Percentiles rank a stretch among this genome's conserved stretches.
These are phyloP conservation scores for Callipepla squamata DNA, from an alignment of 2,113 vertebrate genomes.

Conservation along the genomic window DNA sequence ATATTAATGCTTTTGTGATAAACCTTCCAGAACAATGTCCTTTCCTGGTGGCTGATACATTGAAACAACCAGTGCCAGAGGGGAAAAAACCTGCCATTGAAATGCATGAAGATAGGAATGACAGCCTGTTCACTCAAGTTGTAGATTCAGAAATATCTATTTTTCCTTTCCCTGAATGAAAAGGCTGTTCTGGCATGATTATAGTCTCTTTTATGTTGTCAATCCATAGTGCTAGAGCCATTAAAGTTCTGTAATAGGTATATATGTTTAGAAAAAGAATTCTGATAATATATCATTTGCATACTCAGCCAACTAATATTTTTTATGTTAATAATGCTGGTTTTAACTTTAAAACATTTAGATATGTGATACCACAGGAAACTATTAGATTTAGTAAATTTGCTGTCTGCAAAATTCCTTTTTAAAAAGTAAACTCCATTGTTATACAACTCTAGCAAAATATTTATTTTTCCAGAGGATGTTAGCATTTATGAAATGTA, in stretches of 20 bases:
- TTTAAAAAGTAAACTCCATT: slow-evolving; percentile 2
- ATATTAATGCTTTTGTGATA: slow-evolving; percentile 50
- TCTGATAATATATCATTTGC: not conserved
- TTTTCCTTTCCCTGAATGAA: slow-evolving; percentile 50
- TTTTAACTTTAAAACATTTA: not conserved
- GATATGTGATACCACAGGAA: not conserved
- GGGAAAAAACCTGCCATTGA: slow-evolving; percentile 59
- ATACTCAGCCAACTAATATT: not conserved
- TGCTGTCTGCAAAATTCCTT: slow-evolving; percentile 5
- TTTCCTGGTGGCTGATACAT: slow-evolving; percentile 49
- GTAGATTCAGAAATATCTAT: slow-evolving; percentile 64
- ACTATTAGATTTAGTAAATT: not conserved
- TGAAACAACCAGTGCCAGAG: slow-evolving; percentile 57
- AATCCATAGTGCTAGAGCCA: slow-evolving; percentile 1
- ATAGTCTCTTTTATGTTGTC: slow-evolving; percentile 23
- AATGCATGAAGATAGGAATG: slow-evolving; percentile 40
- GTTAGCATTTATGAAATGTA: slow-evolving; percentile 33
- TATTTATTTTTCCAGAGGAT: slow-evolving; percentile 45
- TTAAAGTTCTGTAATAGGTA: slow-evolving; percentile 55
- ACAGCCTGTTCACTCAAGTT: slow-evolving; percentile 58
- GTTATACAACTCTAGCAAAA: slow-evolving; percentile 1
- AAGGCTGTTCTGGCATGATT: slow-evolving; percentile 49
- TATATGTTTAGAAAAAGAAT: slow-evolving; percentile 28
- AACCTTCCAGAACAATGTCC: slow-evolving; percentile 63
- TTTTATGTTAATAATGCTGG: slow-evolving; percentile 9